Conservation (phyloP, 2,797 vertebrate genomes). For the Enteromius trimaculatus region DNA sequence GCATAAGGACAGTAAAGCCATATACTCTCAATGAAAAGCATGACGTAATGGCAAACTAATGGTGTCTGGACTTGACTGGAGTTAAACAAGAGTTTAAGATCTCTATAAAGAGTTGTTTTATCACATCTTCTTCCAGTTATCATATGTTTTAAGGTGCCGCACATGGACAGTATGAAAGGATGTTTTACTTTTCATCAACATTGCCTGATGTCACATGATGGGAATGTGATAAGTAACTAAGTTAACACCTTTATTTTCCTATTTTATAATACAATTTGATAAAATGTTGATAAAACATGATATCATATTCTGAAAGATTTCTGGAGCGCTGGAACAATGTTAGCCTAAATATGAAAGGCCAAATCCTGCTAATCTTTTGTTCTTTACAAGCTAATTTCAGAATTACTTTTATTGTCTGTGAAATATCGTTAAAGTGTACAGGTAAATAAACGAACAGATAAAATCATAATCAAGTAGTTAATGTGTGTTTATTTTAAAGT, state of each 20-base stretch:
- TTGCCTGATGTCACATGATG: neutral
- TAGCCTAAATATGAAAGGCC: neutral
- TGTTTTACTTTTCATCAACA: neutral
- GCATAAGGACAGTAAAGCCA: slow-evolving; percentile 27
- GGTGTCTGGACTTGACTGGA: slow-evolving; percentile 7
- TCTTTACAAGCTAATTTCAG: neutral
- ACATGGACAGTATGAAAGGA: slow-evolving; percentile 4
- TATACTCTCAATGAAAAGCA: slow-evolving; percentile 40
- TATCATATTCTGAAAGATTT: neutral
- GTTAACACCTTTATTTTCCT: neutral
- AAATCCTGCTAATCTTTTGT: neutral
- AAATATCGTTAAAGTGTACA: neutral
- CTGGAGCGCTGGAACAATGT: neutral
- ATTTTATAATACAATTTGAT: neutral
- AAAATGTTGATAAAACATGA: neutral
- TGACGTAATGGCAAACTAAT: slow-evolving; percentile 48
- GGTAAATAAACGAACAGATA: neutral
- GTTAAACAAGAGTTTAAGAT: slow-evolving; percentile 17
- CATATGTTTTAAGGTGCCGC: neutral
- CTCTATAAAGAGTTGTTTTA: neutral
- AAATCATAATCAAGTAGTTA: neutral
- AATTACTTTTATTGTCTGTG: neutral
- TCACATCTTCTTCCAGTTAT: slow-evolving; percentile 35
- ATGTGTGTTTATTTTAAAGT: too few relatives aligned
- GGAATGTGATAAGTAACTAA: neutral